Evolutionary conservation across 2,113 vertebrate species (phyloP), one percentile per base, ranked within the genome.

Genomic region (Hipposideros armiger): DNA sequence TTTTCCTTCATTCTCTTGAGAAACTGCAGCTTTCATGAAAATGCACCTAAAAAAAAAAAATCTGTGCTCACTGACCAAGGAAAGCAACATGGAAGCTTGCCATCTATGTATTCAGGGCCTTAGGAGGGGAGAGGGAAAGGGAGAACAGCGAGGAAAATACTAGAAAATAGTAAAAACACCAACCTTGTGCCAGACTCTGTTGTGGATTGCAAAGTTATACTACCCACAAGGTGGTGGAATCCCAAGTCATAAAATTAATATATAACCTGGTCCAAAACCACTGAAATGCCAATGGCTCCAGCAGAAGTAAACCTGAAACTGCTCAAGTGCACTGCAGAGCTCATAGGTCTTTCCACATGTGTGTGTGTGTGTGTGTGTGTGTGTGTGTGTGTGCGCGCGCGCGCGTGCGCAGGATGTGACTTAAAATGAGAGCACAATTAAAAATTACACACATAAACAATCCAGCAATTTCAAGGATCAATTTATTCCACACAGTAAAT

Each of bases 1-100:
- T 96, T 84, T 47, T 64, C 78, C 40, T 70, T 93, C 70, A 87
- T 64, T 94, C 17, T 74, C 45, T 66, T 81, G 72, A 95, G 32
- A 92, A 96, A 91, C 19, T 73, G 22, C 20, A 11, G 45, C 14
- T 60, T 82, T 67, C 66, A 45, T 45, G 58, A 87, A 94, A 96
- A 74, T 22, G 2, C 14, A 74, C 66, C 40, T 66, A 54, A 54
- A 77, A 60, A 62, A 87, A 78, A 58, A 50, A 36, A 20, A 64
- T 58, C 54, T 92, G 56, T 78, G 45, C 42, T 90, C 3, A 1
- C 52, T 64, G 26, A 81, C 56, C 56, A 92, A 83, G 16, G 58
- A 24, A 87, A 76, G 32, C 22, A 92, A 76, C 26, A 32, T 52
- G 47, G 54, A 93, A 92, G 66, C 62, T 24, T 73, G 62, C 40